These are phyloP conservation scores for Lepidochrysops patricia DNA, from an alignment of 2,888 invertebrate species.

Conservation along the genomic window DNA sequence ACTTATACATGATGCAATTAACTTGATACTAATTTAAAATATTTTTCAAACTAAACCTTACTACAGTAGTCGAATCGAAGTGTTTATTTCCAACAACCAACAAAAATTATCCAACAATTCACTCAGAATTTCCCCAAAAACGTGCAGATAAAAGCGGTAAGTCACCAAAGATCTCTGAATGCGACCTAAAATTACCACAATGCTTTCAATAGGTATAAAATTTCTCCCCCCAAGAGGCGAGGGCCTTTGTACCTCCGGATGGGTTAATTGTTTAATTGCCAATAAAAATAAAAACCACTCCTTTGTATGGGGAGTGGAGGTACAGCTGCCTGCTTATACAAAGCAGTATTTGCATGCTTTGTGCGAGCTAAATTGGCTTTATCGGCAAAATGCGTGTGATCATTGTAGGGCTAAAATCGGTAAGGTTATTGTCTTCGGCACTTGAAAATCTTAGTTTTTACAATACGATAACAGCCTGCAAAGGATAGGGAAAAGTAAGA, in stretches of 20 bases:
- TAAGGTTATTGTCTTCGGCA: background rate
- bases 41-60: too few relatives aligned
- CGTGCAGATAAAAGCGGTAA: constrained; percentile 3
- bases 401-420: background rate
- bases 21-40: too few relatives aligned
- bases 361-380: constrained; percentile 21
- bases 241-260: constrained; percentile 53
- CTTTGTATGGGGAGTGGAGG: constrained; percentile 31
- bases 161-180: constrained; percentile 36
- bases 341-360: constrained; percentile 26
- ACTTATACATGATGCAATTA: too few relatives aligned
- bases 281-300: constrained; percentile 67
- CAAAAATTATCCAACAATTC: too few relatives aligned
- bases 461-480: too few relatives aligned
- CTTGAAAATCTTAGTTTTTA: too few relatives aligned
- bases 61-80: too few relatives aligned
- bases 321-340: constrained; percentile 31
- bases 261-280: constrained; percentile 72
- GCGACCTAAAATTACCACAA: constrained; percentile 55
- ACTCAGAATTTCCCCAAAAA: background rate
- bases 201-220: constrained; percentile 62
- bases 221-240: constrained; percentile 53
- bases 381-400: background rate
- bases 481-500: too few relatives aligned
- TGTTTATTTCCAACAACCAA: too few relatives aligned